These are phyloP conservation scores for Allophyes oxyacanthae DNA, from an alignment of 2,888 invertebrate species.

Conservation along the genomic window DNA sequence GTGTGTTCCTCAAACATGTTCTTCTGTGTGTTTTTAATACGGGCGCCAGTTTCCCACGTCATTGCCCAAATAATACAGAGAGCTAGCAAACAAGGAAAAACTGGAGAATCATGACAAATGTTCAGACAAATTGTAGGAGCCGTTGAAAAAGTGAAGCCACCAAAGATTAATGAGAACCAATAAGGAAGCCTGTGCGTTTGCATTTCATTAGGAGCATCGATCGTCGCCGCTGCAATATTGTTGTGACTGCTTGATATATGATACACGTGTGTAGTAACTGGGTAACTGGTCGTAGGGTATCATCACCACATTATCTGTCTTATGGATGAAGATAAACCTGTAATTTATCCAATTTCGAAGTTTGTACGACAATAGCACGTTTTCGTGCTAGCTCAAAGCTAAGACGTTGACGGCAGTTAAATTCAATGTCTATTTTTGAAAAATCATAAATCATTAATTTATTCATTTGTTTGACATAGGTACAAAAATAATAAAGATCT, in stretches of 20 bases:
- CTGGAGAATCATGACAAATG: constrained; percentile 76
- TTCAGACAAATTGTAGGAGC: constrained; percentile 75
- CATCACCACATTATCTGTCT: too few species aligned
- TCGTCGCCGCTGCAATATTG: constrained; percentile 38
- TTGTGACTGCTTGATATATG: constrained; percentile 13
- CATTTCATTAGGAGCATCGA: constrained; percentile 76
- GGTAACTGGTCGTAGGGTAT: neutral
- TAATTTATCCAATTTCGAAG: too few species aligned
- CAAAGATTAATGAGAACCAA: constrained; percentile 79
- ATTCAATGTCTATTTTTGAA: too few species aligned
- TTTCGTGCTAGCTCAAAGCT: too few species aligned
- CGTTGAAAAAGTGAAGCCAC: constrained; percentile 79
- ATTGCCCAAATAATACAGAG: constrained; percentile 49
- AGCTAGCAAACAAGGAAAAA: constrained; percentile 62
- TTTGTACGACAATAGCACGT: too few species aligned
- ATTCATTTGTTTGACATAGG: too few species aligned
- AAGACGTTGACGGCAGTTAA: too few species aligned
- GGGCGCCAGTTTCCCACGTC: constrained; percentile 31
- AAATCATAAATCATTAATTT: too few species aligned
- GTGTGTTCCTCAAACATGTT: neutral
- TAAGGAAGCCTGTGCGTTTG: constrained; percentile 75
- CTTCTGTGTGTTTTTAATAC: constrained; percentile 24
- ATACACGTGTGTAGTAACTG: constrained; percentile 6
- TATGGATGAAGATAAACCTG: too few species aligned
- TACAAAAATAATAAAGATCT: too few species aligned